A percentile compares a stretch with the other conserved stretches of the same genome.
phyloP scores from a whole-genome alignment of 92 coral and sea anemone genomes.

The Porites cylindrica region DNA sequence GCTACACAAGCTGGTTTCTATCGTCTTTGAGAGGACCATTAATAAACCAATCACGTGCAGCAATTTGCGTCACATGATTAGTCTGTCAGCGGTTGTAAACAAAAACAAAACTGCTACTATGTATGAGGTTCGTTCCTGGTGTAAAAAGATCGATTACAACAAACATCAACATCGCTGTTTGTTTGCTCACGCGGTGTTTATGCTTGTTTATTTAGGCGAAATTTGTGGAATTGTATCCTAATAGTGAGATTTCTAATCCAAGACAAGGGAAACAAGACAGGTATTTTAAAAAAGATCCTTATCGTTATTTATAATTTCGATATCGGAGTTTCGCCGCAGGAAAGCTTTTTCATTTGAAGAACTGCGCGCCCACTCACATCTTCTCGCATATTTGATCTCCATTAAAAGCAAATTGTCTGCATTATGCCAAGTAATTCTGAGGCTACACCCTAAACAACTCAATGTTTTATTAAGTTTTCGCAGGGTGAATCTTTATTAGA shows the following conservation, averaged over 20 bases:
- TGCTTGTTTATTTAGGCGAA: not conserved
- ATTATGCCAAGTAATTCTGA: not conserved
- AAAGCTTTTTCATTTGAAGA: not conserved
- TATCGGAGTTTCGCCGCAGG: not conserved
- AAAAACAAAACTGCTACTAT: not conserved
- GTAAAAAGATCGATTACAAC: no score
- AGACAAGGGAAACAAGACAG: not conserved
- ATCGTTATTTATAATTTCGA: not conserved
- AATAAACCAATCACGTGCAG: constrained; percentile 46
- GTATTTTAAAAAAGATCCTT: constrained; percentile 1
- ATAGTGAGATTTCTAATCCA: not conserved
- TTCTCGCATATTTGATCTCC: not conserved
- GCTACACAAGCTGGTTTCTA: constrained; percentile 76
- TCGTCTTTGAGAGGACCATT: not conserved
- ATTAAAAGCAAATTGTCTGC: not conserved
- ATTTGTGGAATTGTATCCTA: not conserved
- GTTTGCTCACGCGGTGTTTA: not conserved
- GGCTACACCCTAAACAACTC: not conserved
- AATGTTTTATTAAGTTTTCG: constrained; percentile 1
- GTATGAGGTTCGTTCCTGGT: not conserved
- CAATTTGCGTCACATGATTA: constrained; percentile 41
- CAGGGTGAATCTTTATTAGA: not conserved
- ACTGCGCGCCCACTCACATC: not conserved
- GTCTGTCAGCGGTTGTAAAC: constrained; percentile 6
- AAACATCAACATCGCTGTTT: no score